Evolutionary conservation across 2,888 invertebrate genomes (phyloP), one percentile per base, ranked within the genome.

Genomic region (Drosophila neonasuta): DNA sequence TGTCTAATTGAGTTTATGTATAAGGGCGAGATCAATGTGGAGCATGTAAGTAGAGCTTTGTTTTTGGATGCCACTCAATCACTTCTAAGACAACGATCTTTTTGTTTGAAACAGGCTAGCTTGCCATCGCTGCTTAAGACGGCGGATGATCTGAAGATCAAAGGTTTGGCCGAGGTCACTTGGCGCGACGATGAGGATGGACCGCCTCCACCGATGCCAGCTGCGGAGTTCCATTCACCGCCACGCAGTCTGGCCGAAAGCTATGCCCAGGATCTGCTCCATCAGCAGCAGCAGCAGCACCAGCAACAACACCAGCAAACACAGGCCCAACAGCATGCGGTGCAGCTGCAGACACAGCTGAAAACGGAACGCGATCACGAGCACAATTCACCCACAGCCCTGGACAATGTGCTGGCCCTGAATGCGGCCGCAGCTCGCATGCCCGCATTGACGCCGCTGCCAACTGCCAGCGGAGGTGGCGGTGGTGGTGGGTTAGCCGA

Each of bases 1-100:
- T 96, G 97, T 70, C 93, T 97, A 76, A 95, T 97, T 59, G 96
- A 97, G 91, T 97, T 97, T 90, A 97, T 97, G 97, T 97, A 97
- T 91, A 96, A 96, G 88, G 97, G 97, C 74, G 97, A 97, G 92
- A 97, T 97, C 91, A 97, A 97, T 92, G 97, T 97, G 64, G 96
- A 97, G 88, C 97, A 97, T 92, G 97, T 97, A 91, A 95, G 95
- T 94, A 11, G 2, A 10, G 0, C 15, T 5, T 6, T n/a, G 2
- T 36, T 5, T 3, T 11, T 10, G 2, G 4, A 34, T 34, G 11
- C 4, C 5, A 24, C 3, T 10, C 15, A 9, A 46, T 63, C 56
- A 7, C 46, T 34, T 45, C 92, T 92, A 9, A 29, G 3, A 24
- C 32, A 17, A 10, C 3, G 7, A 20, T 6, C 6, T 29, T 41